These are phyloP conservation scores for Drosophila sordidapex DNA, from an alignment of 2,888 invertebrate species.

Conservation along the genomic window DNA sequence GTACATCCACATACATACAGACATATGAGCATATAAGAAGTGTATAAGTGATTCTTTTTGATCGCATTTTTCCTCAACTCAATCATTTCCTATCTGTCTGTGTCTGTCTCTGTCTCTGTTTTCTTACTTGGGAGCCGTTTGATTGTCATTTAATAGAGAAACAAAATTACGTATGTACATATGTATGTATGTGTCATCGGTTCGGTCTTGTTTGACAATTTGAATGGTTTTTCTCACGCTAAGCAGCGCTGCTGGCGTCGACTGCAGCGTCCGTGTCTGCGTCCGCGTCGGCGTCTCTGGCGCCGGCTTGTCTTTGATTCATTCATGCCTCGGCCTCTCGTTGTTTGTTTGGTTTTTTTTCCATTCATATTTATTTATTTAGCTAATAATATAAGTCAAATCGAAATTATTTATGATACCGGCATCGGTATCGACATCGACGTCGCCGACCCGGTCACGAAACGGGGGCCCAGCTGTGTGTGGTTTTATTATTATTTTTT, in stretches of 20 bases:
- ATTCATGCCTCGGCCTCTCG: conserved; percentile 61
- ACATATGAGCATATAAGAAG: not conserved
- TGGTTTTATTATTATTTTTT: conserved; percentile 17
- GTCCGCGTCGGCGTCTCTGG: conserved; percentile 43
- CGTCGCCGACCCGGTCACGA: conserved; percentile 49
- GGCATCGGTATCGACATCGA: conserved; percentile 43
- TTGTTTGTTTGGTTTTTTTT: conserved; percentile 56
- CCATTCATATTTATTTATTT: conserved; percentile 74
- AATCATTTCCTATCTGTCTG: conserved; percentile 14
- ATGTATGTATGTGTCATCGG: conserved; percentile 41
- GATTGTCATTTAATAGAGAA: conserved; percentile 65
- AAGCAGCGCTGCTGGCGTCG: conserved; percentile 59
- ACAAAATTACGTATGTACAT: conserved; percentile 61
- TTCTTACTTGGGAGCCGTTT: conserved; percentile 34
- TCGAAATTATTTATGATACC: conserved; percentile 78
- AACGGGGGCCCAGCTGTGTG: conserved; percentile 37
- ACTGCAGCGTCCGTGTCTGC: conserved; percentile 14
- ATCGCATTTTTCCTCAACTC: conserved; percentile 22
- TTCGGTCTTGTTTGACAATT: conserved; percentile 65
- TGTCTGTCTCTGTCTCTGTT: conserved; percentile 1
- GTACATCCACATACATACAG: not conserved
- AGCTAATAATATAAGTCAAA: conserved; percentile 78
- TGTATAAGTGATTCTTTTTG: conserved; percentile 23
- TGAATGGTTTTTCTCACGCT: conserved; percentile 76
- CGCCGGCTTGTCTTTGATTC: conserved; percentile 73